Base-by-base conservation (phyloP, 2,888 invertebrate genomes). In the Hypena proboscidalis region DNA sequence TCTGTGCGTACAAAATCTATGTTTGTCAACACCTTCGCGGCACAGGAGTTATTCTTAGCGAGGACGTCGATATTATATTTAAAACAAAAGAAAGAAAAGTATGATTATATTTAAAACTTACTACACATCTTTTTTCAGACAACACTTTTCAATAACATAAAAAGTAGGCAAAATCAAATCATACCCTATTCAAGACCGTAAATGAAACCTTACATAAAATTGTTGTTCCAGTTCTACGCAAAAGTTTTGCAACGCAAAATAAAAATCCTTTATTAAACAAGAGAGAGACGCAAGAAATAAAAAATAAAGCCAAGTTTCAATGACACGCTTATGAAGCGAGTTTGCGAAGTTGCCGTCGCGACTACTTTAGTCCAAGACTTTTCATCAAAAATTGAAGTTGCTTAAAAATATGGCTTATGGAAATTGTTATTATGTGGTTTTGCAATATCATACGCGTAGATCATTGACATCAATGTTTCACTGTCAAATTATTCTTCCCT, bases 301-400 rank as follows among this genome's bases (percentile, higher is more conserved):
- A 15, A 41, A 52, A 46, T 32, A 30, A 10, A 9, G 6, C 13
- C 3, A 26, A 42, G 43, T 47, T 43, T 38, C 46, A 42, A 59
- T 47, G 64, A 59, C 57, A 51, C 46, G 51, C 33, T 59, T 51
- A 55, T 59, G 52, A 38, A 42, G 45, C 52, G 56, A 61, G 34
- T 61, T 59, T 31, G 9, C n/a, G 7, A 39, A 40, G 36, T 49
- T 49, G 19, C 19, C 42, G 23, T 11, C 19, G 26, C 25, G 9
- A 46, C 37, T 53, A 40, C 15, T 8, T 15, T 43, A 49, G 14
- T 8, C 7, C n/a, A 11, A 20, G 36, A 11, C 11, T 23, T 36
- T 25, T 41, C 38, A 37, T 58, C 36, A 25, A 44, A 13, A 25
- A 14, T 19, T 11, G 2, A 19, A 5, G n/a, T 4, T 22, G 9